Evolutionary conservation across 1,140 invertebrate genomes (phyloP).

Genomic region (Liolophura sinensis): DNA sequence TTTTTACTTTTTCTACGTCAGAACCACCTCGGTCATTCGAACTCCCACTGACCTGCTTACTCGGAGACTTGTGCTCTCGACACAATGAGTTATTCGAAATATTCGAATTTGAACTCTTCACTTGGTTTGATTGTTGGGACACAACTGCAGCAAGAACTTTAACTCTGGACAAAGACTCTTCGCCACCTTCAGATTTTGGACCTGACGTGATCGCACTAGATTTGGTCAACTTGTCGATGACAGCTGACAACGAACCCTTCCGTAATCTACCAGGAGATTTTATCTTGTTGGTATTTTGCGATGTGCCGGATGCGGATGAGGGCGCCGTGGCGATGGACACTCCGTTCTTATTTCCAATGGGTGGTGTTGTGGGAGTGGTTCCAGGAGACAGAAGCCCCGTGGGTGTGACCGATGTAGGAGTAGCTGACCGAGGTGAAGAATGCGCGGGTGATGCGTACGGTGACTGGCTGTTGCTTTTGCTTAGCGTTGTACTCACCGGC

Average conservation of each 20-base stretch:
- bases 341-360: constrained; percentile 15
- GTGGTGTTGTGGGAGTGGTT: constrained; percentile 3
- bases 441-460: constrained; percentile 6
- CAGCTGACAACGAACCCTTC: constrained; percentile 79
- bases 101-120: too few relatives aligned
- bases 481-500: constrained; percentile 1
- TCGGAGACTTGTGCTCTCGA: too few relatives aligned
- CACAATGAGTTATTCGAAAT: too few relatives aligned
- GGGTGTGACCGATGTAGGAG: constrained; percentile 12
- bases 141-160: too few relatives aligned
- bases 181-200: neutral
- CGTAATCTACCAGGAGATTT: constrained; percentile 59
- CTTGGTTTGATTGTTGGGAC: too few relatives aligned
- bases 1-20: too few relatives aligned
- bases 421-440: constrained; percentile 36
- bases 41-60: too few relatives aligned
- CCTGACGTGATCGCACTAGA: constrained; percentile 8
- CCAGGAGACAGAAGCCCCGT: neutral
- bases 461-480: constrained; percentile 12
- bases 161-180: too few relatives aligned
- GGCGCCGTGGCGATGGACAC: neutral
- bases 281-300: constrained; percentile 10
- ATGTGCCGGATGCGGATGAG: neutral
- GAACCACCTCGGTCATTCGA: too few relatives aligned
- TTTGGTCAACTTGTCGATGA: constrained; percentile 80